Evolutionary conservation across 2,113 vertebrate species (phyloP).

Genomic region (Lamprotornis superbus): DNA sequence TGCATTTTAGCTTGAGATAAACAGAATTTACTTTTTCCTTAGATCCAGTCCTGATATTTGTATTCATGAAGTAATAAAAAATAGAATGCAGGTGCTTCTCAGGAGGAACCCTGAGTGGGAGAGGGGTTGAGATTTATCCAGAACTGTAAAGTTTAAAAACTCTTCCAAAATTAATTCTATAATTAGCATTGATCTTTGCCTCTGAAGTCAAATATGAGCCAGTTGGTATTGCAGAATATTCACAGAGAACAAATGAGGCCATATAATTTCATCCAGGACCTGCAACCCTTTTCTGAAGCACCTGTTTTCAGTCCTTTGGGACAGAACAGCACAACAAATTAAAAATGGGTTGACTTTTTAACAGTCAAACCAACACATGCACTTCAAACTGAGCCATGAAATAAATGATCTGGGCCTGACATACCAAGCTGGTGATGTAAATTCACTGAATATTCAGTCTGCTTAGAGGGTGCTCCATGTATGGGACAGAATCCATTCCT

Average conservation of each 20-base stretch:
- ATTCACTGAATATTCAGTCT: background rate
- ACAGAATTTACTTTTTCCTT: background rate
- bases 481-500: background rate
- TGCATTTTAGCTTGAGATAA: background rate
- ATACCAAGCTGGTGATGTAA: background rate
- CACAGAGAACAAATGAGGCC: background rate
- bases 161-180: background rate
- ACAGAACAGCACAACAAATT: background rate
- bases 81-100: background rate
- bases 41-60: background rate
- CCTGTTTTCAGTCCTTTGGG: background rate
- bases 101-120: background rate
- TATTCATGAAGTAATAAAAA: background rate
- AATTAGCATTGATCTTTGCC: background rate
- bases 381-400: background rate
- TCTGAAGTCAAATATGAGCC: background rate
- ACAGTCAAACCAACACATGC: background rate
- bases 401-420: background rate
- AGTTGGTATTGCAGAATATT: background rate
- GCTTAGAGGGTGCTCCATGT: background rate
- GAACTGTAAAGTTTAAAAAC: background rate
- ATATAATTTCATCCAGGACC: background rate
- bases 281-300: background rate
- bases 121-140: background rate
- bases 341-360: background rate